Percentiles rank a stretch among this genome's conserved stretches.
phyloP scores from a whole-genome alignment of 1,140 invertebrate species.

The Penaeus japonicus region DNA sequence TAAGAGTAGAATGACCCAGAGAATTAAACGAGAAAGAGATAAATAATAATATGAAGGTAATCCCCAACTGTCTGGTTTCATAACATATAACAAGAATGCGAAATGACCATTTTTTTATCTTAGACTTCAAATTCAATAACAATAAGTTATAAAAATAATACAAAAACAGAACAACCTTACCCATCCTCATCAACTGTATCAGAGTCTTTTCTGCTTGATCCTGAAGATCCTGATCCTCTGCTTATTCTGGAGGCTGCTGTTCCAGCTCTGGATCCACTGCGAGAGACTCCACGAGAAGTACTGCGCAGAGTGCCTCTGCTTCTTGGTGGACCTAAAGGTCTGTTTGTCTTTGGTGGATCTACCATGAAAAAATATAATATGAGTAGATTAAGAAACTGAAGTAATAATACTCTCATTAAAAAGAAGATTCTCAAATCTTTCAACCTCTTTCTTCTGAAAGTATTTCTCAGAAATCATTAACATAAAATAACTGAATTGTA shows the following conservation, averaged over 20 bases:
- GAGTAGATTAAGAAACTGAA: background rate
- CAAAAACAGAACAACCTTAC: background rate
- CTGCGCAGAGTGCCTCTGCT: no score
- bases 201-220: conserved; percentile 17
- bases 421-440: background rate
- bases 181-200: conserved; percentile 28
- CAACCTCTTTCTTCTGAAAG: no score
- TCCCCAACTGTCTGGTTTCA: no score
- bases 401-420: background rate
- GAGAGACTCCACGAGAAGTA: background rate
- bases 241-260: background rate
- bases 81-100: no score
- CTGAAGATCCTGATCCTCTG: background rate
- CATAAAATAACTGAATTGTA: no score
- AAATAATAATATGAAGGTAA: no score
- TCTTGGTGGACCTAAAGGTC: background rate
- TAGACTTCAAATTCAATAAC: no score
- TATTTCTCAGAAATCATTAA: no score
- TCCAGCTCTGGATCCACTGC: background rate
- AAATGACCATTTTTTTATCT: no score
- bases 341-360: background rate
- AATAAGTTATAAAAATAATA: background rate
- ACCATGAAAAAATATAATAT: background rate
- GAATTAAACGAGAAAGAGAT: no score
- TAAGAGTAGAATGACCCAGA: no score